Evolutionary conservation across 2,888 invertebrate species (phyloP).

Genomic region (Steinernema carpocapsae): DNA sequence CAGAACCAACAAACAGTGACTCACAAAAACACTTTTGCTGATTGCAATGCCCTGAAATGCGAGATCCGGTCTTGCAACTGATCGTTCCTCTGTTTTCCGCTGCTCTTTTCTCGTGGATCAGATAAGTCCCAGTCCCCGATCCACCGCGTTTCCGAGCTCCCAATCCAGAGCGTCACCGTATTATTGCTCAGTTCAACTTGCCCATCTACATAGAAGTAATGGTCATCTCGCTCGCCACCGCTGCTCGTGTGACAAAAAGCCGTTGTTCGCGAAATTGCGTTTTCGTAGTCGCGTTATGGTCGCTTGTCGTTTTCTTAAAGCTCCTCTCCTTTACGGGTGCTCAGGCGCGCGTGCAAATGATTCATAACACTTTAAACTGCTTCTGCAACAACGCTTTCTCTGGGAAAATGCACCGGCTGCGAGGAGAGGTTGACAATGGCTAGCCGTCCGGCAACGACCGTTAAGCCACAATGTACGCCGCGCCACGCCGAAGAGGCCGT

Average conservation of each 20-base stretch:
- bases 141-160: background rate
- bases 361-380: constrained; percentile 31
- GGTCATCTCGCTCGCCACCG: background rate
- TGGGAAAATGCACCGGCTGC: constrained; percentile 26
- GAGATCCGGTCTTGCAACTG: background rate
- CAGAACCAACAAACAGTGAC: background rate
- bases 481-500: background rate
- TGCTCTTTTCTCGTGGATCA: background rate
- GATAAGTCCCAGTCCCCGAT: background rate
- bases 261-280: constrained; percentile 12
- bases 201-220: background rate
- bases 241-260: constrained; percentile 23
- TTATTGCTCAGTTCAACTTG: too few species aligned
- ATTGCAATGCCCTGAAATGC: background rate
- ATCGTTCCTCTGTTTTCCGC: background rate
- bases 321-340: background rate
- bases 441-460: background rate
- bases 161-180: too few species aligned
- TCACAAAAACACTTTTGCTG: constrained; percentile 5
- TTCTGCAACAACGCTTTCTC: background rate
- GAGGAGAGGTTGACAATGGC: background rate
- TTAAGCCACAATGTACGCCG: constrained; percentile 14
- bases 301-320: background rate
- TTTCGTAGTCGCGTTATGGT: background rate
- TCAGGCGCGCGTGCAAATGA: background rate